Percentiles rank a stretch among this genome's conserved stretches.
Evolutionary conservation across 1,140 invertebrate species (phyloP).

Genomic region (silkworm (Bombyx mori)): DNA sequence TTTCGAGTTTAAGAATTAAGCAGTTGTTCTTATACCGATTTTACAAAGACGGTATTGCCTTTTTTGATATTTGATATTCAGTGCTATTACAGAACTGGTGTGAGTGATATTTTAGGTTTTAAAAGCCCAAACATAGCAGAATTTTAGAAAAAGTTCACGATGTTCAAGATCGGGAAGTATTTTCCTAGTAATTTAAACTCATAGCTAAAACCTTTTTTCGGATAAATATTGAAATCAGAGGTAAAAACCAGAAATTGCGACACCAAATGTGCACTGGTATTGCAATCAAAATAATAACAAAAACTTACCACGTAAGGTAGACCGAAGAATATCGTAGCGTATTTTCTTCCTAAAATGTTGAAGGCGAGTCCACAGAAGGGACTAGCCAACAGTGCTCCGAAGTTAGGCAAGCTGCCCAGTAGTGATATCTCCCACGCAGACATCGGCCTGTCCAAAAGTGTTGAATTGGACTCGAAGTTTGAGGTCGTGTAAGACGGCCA

Average conservation of each 20-base stretch:
- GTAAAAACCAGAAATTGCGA: neutral
- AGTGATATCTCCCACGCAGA: constrained; percentile 38
- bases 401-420: constrained; percentile 36
- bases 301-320: constrained; percentile 40
- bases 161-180: too few relatives aligned
- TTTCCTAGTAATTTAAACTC: too few relatives aligned
- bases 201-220: too few relatives aligned
- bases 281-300: neutral
- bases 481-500: constrained; percentile 45
- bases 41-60: too few relatives aligned
- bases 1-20: too few relatives aligned
- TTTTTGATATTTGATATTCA: too few relatives aligned
- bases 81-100: too few relatives aligned
- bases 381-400: constrained; percentile 35
- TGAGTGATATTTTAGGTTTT: too few relatives aligned
- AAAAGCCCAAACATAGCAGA: too few relatives aligned
- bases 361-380: constrained; percentile 32
- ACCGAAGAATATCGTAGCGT: constrained; percentile 33
- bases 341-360: constrained; percentile 38
- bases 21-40: too few relatives aligned
- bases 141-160: too few relatives aligned
- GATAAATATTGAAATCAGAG: too few relatives aligned
- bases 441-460: constrained; percentile 31
- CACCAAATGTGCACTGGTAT: neutral
- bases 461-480: constrained; percentile 29